Conservation (phyloP, 1,140 invertebrate species). For the Antheraea mylitta region DNA sequence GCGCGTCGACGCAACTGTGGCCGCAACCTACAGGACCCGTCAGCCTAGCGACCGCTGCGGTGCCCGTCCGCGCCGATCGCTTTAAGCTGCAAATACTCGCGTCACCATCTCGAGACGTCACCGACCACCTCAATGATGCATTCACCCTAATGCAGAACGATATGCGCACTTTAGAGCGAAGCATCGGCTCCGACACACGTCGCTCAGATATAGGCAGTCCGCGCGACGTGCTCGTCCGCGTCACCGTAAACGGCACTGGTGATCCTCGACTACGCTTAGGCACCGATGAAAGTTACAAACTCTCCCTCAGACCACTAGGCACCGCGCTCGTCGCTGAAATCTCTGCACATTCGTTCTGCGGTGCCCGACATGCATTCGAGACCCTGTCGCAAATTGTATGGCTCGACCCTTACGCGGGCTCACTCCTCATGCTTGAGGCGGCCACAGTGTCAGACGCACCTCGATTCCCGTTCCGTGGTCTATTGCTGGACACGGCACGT, state of each 20-base stretch:
- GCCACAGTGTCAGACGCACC: slow-evolving; percentile 81
- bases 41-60: slow-evolving; percentile 70
- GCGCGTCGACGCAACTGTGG: slow-evolving; percentile 80
- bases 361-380: slow-evolving; percentile 88
- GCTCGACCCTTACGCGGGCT: slow-evolving; percentile 82
- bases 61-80: slow-evolving; percentile 45
- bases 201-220: slow-evolving; percentile 54
- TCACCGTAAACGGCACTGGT: slow-evolving; percentile 74
- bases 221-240: slow-evolving; percentile 72
- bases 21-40: slow-evolving; percentile 79
- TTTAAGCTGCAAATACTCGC: slow-evolving; percentile 46
- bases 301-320: slow-evolving; percentile 79
- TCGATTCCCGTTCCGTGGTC: slow-evolving; percentile 83
- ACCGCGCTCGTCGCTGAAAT: slow-evolving; percentile 81
- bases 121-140: slow-evolving; percentile 52
- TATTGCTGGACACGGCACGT: slow-evolving; percentile 88
- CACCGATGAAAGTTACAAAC: slow-evolving; percentile 87
- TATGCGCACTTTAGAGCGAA: slow-evolving; percentile 42
- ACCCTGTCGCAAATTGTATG: slow-evolving; percentile 89
- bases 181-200: slow-evolving; percentile 64
- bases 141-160: slow-evolving; percentile 58
- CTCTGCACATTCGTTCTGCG: slow-evolving; percentile 85
- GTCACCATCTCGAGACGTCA: slow-evolving; percentile 53
- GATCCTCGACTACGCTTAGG: slow-evolving; percentile 81
- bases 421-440: slow-evolving; percentile 81